Evolutionary conservation across 2,888 invertebrate species (phyloP).

Genomic region (Hydrotaea diabolus): DNA sequence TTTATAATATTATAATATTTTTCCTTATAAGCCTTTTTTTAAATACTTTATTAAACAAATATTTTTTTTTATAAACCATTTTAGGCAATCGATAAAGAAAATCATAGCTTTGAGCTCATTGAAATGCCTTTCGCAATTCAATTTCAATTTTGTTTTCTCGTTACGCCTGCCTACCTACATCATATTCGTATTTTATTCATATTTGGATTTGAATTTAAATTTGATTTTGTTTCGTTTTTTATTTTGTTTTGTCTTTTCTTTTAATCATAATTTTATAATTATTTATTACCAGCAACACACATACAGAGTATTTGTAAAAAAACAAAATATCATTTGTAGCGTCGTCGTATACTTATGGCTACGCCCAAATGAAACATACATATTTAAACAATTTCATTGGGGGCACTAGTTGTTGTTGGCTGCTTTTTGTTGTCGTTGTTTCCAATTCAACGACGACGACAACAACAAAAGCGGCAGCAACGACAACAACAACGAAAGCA

Average conservation of each 20-base stretch:
- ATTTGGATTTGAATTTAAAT: background rate
- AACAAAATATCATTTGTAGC: background rate
- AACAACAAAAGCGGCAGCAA: background rate
- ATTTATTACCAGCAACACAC: background rate
- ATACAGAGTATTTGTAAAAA: too few species aligned
- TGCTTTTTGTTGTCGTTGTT: constrained; percentile 40
- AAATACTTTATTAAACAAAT: too few species aligned
- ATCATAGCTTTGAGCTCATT: too few species aligned
- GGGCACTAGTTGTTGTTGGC: constrained; percentile 33
- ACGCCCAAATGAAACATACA: constrained; percentile 28
- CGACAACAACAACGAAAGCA: constrained; percentile 15
- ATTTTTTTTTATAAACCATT: too few species aligned
- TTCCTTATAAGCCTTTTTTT: too few species aligned
- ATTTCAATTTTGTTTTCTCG: too few species aligned
- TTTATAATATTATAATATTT: too few species aligned
- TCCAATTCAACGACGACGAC: constrained; percentile 24
- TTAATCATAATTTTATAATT: background rate
- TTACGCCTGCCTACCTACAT: too few species aligned
- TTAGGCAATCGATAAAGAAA: too few species aligned
- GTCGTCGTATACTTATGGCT: background rate
- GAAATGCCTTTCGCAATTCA: too few species aligned
- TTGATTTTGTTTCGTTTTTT: background rate
- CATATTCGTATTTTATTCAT: too few species aligned
- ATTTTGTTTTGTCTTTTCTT: background rate
- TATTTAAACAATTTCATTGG: constrained; percentile 34